These are phyloP conservation scores for Drosophila sordidapex DNA, from an alignment of 2,888 invertebrate genomes.

Conservation along the genomic window DNA sequence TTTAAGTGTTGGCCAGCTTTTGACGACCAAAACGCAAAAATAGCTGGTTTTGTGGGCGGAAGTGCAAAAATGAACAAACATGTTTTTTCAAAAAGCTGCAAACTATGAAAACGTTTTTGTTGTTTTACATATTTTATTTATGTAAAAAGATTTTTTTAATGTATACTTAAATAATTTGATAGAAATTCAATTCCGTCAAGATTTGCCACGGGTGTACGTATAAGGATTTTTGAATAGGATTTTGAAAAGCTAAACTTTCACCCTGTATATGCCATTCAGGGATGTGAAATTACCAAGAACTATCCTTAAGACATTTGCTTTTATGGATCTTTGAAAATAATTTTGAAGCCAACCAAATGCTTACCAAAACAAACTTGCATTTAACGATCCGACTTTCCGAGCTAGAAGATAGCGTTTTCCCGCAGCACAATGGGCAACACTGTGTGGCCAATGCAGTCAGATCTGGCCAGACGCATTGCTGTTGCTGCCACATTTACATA, in stretches of 20 bases:
- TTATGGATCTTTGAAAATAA: neutral
- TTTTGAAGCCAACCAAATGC: neutral
- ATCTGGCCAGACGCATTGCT: conserved; percentile 27
- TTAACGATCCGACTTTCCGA: neutral
- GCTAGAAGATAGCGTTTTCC: neutral
- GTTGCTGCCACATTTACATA: conserved; percentile 73
- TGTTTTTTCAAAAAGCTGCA: neutral
- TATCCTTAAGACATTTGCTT: neutral
- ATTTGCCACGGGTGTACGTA: neutral
- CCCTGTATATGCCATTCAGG: no score
- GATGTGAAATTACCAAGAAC: neutral
- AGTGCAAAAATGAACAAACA: neutral
- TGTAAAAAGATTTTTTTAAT: neutral
- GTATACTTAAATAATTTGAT: neutral
- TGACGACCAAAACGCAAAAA: neutral
- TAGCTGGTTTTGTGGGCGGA: neutral
- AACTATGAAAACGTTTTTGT: neutral
- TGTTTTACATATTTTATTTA: neutral
- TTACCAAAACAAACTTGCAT: neutral
- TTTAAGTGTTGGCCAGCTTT: conserved; percentile 5
- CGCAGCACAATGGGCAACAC: conserved; percentile 5
- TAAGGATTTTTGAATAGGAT: neutral
- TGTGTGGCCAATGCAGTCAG: conserved; percentile 14
- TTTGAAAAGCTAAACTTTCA: neutral
- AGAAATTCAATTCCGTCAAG: neutral